Base-by-base conservation (phyloP, 2,797 vertebrate genomes). In the Enteromius afrohamiltoni region DNA sequence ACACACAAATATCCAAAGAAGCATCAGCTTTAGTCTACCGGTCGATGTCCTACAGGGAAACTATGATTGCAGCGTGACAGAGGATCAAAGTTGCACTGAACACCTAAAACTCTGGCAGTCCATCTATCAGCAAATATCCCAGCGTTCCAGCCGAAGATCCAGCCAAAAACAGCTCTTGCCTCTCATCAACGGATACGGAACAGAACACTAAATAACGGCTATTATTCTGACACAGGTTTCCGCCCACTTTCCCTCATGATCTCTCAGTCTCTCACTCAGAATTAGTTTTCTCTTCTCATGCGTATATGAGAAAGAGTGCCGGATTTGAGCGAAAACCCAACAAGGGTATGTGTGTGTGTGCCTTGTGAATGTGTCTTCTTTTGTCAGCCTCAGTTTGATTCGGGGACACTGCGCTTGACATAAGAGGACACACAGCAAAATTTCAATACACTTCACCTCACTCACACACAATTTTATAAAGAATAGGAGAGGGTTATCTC, bases 401-500 rank as follows among this genome's bases (percentile, higher is more conserved):
- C 23, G 37, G 76, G 76, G 65, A 85, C 70, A 85, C 76, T 80
- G 26, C 6, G 6, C 26, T 79, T 77, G 80, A 76, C 80, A 87
- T 51, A 87, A 79, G 77, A 51, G 70, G 74, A 49, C 69, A 67
- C 86, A 55, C 83, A 83, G 83, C 86, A 85, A 79, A 85, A 79
- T 67, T 26, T 21, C 7, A 6, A 53, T 42, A 26, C 64, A 60
- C 64, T 19, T 31, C 5, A 45, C 11, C 64, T 49, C 70, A 51
- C 75, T 42, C 78, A 21, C 68, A 21, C 69, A 83, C n/a, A 47
- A 53, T 70, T 45, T 53, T 42, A 40, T 16, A 69, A 87, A 85
- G 80, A 83, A 86, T 87, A 90, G 85, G 80, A 87, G 88, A 85
- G 90, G n/a, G 68, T 68, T 73, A 82, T 77, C 75, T 51, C 26